Evolutionary conservation across 2,113 vertebrate genomes (phyloP), one percentile per base, ranked within the genome.

Genomic region (Nerophis ophidion): DNA sequence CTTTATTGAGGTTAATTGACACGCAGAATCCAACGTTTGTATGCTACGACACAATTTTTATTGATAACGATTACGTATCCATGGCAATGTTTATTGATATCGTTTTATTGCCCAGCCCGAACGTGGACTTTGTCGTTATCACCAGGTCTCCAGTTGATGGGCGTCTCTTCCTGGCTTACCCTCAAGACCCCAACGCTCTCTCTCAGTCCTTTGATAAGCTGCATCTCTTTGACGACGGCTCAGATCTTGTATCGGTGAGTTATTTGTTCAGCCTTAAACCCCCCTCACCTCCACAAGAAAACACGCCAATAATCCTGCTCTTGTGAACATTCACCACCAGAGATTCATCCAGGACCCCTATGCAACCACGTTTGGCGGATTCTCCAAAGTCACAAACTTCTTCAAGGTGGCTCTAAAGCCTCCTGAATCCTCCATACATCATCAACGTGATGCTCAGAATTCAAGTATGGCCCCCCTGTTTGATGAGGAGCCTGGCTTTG

Each of bases 301-400:
- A 38, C 36, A 38, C 36, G 6, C 12, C 5, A 44, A 12, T 38
- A 7, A 54, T 6, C 5, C n/a, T 16, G 4, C 3, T 53, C 7
- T 34, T 11, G 1, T 38, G 1, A 53, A 6, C 82, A 26, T 26
- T 26, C 26, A 26, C 26, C 26, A 26, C 26, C 26, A 97, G 94
- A 91, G 92, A 63, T 95, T 97, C 26, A 91, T 96, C 65, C 93
- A 93, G 35, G 94, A 96, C 57, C 94, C 94, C 0, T 97, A 97
- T 9, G 91, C 92, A 4, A 93, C 94, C 10, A 96, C 94, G 0
- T 94, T 96, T 4, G 92, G 94, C 3, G 91, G 94, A 7, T 96
- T 97, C 75, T 96, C 94, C 72, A 93, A 93, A 57, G 94, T 96
- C 70, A 96, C 94, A 42, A 96, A 93, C 68, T 96, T 96, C 81